Evolutionary conservation across 2,888 invertebrate species (phyloP), one percentile per base, ranked within the genome.

Genomic region (Phlogophora meticulosa): DNA sequence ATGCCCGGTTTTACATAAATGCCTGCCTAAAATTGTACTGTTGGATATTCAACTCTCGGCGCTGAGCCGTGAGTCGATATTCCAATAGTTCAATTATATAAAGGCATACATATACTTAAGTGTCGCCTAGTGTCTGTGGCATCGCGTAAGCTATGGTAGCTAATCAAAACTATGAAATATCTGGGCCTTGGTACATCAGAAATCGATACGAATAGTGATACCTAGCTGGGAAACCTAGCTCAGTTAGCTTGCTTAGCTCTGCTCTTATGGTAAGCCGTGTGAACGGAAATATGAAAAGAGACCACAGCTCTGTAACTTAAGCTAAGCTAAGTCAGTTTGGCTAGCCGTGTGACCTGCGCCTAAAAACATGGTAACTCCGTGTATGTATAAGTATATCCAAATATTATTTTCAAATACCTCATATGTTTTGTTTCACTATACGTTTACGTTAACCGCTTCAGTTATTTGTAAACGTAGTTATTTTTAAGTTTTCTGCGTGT

Each of bases 391-490:
- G 58, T 63, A 66, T 72, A 69, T 51, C 51, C 15, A 52, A 71
- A 71, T 71, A 62, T 66, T 75, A 75, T 61, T 59, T 62, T 53
- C 76, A 72, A 80, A 68, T 42, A 28, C 55, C 17, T 46, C 36
- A 13, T 62, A 59, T 66, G 81, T 67, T 74, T 75, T 59, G 53
- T 62, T 76, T 64, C 60, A 59, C 24, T 48, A 34, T 51, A 56
- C 46, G 65, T 63, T 80, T 57, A 70, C 69, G 64, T 70, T 72
- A 67, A 69, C 58, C 51, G 69, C 40, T 63, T 51, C 9, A 42
- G 60, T 48, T 83, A 81, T 77, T 81, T 80, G 72, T 77, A 83
- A 77, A 80, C 63, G 20, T 11, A 67, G 74, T 66, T 77, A 74
- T 80, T 80, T 83, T 70, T 68, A 81, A 17, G 49, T 63, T 49